phyloP scores from a whole-genome alignment of 2,797 vertebrate species.

The Sylvilagus floridanus region DNA sequence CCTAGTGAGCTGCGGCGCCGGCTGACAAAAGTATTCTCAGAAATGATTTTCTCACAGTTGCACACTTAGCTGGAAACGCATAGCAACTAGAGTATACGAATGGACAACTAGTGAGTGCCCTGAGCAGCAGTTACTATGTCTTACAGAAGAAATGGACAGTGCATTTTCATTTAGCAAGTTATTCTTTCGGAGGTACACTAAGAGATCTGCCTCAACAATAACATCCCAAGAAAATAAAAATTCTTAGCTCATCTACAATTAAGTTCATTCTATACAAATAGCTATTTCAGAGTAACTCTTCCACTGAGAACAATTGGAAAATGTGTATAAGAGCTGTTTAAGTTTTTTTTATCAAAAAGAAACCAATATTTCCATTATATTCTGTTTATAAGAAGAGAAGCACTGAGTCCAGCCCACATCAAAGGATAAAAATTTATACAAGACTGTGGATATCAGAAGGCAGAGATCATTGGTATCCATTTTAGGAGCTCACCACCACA shows the following conservation, averaged over 20 bases:
- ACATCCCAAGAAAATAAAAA: background rate
- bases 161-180: background rate
- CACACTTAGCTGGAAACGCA: background rate
- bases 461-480: background rate
- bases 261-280: background rate
- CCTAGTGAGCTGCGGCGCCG: too few species aligned
- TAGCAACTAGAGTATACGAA: background rate
- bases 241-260: background rate
- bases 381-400: background rate
- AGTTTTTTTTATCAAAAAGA: background rate
- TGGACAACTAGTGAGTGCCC: background rate
- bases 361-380: background rate
- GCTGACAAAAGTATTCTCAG: background rate
- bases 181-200: background rate
- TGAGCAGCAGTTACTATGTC: background rate
- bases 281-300: background rate
- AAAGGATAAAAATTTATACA: background rate
- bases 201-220: background rate
- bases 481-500: background rate
- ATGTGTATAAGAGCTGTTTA: background rate
- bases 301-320: conserved; percentile 3
- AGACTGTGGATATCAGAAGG: background rate
- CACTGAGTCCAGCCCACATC: background rate
- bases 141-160: background rate
- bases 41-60: conserved; percentile 7